These are phyloP conservation scores for Sminthopsis crassicaudata DNA, from an alignment of 2,113 vertebrate genomes.

Conservation along the genomic window DNA sequence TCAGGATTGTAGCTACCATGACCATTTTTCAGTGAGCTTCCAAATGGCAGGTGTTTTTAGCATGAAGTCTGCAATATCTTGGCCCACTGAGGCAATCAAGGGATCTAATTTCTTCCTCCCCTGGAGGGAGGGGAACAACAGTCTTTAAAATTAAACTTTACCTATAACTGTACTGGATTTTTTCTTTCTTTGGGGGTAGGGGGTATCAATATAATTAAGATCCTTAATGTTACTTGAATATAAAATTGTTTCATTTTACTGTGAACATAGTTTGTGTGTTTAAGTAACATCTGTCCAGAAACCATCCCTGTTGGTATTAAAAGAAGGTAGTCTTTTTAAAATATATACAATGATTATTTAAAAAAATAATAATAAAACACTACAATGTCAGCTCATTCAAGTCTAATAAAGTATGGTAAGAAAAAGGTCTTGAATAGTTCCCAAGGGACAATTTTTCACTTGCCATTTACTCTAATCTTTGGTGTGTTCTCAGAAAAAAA, in stretches of 20 bases:
- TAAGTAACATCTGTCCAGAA: slow-evolving; percentile 60
- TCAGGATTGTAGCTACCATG: neutral
- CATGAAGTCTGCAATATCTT: slow-evolving; percentile 34
- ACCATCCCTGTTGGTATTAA: slow-evolving; percentile 64
- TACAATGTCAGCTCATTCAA: slow-evolving; percentile 65
- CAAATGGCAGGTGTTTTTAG: slow-evolving; percentile 58
- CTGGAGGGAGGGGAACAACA: slow-evolving; percentile 30
- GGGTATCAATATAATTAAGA: slow-evolving; percentile 33
- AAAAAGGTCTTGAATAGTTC: slow-evolving; percentile 66
- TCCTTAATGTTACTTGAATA: slow-evolving; percentile 65
- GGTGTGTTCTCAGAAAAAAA: slow-evolving; percentile 73
- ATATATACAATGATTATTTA: neutral
- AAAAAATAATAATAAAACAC: slow-evolving; percentile 48
- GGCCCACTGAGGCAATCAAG: slow-evolving; percentile 21
- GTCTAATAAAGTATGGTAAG: slow-evolving; percentile 62
- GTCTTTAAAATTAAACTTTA: slow-evolving; percentile 31
- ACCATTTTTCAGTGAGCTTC: slow-evolving; percentile 51
- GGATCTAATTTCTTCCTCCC: slow-evolving; percentile 36
- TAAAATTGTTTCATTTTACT: slow-evolving; percentile 70
- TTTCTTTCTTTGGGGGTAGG: slow-evolving; percentile 13
- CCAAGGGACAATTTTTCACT: slow-evolving; percentile 76
- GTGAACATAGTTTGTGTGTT: slow-evolving; percentile 69
- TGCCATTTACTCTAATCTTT: slow-evolving; percentile 76
- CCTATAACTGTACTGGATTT: slow-evolving; percentile 36
- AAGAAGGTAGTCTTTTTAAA: slow-evolving; percentile 37